A percentile compares a stretch with the other conserved stretches of the same genome.
phyloP scores from a whole-genome alignment of 92 coral and sea anemone species.

The Virgularia gustaviana region DNA sequence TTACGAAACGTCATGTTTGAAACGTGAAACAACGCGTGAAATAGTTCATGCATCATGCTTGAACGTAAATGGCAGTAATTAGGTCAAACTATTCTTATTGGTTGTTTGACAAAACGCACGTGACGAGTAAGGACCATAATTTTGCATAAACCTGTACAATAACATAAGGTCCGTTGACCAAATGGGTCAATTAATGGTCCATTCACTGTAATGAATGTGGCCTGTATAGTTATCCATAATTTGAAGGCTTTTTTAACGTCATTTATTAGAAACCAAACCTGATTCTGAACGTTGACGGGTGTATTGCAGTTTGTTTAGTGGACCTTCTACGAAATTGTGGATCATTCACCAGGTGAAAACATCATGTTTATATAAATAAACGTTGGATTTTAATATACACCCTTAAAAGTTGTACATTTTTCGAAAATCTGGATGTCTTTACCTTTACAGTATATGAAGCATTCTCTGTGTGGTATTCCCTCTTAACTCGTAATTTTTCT shows the following conservation, averaged over 20 bases:
- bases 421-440: neutral
- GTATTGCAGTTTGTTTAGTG: conserved; percentile 92
- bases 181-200: too few species aligned
- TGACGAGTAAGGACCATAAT: too few species aligned
- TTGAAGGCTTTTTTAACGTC: too few species aligned
- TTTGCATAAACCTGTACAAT: too few species aligned
- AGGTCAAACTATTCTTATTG: neutral
- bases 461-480: neutral
- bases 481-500: neutral
- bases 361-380: too few species aligned
- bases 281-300: conserved; percentile 94
- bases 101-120: too few species aligned
- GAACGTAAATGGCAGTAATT: neutral
- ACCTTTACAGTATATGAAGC: neutral
- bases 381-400: neutral
- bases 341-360: conserved; percentile 83
- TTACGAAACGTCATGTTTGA: too few species aligned
- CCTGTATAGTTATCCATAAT: too few species aligned
- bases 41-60: too few species aligned
- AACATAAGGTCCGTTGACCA: too few species aligned
- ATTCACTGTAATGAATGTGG: too few species aligned
- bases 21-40: too few species aligned
- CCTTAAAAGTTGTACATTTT: neutral
- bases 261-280: conserved; percentile 83
- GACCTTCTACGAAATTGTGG: conserved; percentile 97